These are phyloP conservation scores for Oryzias sinensis DNA, from an alignment of 2,797 vertebrate genomes.

Conservation along the genomic window DNA sequence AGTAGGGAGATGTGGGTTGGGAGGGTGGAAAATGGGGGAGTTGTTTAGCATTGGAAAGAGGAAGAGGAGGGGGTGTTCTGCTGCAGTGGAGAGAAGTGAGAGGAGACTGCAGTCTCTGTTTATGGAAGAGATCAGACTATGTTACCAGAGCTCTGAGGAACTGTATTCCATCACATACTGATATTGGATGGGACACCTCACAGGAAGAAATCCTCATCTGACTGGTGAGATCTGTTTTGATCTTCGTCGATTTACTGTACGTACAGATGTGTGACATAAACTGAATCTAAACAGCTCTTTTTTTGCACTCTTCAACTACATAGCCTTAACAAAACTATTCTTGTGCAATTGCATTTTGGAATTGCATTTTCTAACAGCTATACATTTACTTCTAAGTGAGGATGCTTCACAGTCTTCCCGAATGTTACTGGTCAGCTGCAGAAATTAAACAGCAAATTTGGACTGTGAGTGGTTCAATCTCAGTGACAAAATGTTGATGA, in stretches of 20 bases:
- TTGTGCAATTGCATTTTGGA: background rate
- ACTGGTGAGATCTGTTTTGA: constrained; percentile 66
- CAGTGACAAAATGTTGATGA: constrained; percentile 34
- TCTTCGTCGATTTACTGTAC: constrained; percentile 15
- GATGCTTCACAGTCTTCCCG: constrained; percentile 27
- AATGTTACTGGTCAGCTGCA: constrained; percentile 39
- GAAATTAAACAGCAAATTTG: constrained; percentile 51
- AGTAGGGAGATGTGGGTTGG: constrained; percentile 45
- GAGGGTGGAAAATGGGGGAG: constrained; percentile 54
- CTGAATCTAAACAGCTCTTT: constrained; percentile 6
- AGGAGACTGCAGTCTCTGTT: constrained; percentile 80
- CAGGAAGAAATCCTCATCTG: constrained; percentile 60
- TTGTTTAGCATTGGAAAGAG: constrained; percentile 57
- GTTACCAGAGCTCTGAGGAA: constrained; percentile 69
- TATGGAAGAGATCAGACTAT: constrained; percentile 75
- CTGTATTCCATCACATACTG: constrained; percentile 51
- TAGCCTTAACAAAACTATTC: constrained; percentile 17
- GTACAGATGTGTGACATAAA: constrained; percentile 8
- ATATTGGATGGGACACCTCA: constrained; percentile 70
- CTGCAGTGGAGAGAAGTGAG: constrained; percentile 82
- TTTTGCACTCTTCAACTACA: constrained; percentile 28
- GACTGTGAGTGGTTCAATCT: constrained; percentile 45
- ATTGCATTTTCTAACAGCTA: background rate
- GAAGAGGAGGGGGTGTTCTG: constrained; percentile 58
- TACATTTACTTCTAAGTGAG: constrained; percentile 17